These are phyloP conservation scores for Pocillopora verrucosa DNA, from an alignment of 64 coral and sea anemone species.

Conservation along the genomic window DNA sequence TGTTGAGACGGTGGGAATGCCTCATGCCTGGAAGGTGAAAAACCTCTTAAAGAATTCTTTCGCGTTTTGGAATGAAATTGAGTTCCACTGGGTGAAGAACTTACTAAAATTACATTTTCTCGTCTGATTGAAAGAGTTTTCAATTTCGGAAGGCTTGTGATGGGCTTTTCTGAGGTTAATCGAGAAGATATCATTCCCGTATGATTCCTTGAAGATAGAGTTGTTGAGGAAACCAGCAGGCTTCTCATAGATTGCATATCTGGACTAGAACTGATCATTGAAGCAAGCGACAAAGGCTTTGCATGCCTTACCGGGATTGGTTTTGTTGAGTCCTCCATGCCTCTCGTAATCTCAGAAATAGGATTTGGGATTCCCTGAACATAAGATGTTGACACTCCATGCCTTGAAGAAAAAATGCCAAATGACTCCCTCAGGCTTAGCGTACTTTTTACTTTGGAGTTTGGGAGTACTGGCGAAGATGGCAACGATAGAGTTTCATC, in stretches of 20 bases:
- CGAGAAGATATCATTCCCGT: neutral
- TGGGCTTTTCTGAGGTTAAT: too few relatives aligned
- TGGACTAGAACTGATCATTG: neutral
- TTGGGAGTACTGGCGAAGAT: neutral
- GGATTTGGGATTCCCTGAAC: neutral
- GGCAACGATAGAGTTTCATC: neutral
- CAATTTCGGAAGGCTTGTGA: too few relatives aligned
- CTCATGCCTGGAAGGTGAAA: neutral
- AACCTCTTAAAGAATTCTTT: neutral
- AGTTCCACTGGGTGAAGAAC: too few relatives aligned
- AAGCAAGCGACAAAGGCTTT: neutral
- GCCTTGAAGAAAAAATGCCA: neutral
- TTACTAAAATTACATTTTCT: neutral
- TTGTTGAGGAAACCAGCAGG: neutral
- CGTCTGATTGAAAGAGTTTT: too few relatives aligned
- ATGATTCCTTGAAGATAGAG: neutral
- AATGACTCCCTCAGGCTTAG: neutral
- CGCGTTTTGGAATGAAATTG: too few relatives aligned
- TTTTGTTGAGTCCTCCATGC: neutral
- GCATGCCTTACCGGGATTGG: neutral
- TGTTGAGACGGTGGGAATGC: neutral
- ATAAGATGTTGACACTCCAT: neutral
- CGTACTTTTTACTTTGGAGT: neutral
- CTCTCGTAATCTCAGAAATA: neutral
- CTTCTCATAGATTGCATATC: neutral